These are phyloP conservation scores for Diaprepes abbreviatus DNA, from an alignment of 2,888 invertebrate species.

Conservation along the genomic window DNA sequence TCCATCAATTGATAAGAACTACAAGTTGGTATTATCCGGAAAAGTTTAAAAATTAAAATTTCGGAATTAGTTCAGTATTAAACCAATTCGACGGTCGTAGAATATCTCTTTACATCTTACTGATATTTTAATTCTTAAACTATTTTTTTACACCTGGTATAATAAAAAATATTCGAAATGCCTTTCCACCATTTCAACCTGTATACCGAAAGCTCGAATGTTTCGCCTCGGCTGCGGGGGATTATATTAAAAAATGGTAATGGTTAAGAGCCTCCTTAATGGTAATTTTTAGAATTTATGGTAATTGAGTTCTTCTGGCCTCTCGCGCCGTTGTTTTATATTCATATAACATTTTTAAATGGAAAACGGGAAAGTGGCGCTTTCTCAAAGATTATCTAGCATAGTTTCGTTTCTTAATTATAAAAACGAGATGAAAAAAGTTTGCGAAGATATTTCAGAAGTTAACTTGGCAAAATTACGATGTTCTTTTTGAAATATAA, in stretches of 20 bases:
- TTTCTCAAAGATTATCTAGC: slow-evolving; percentile 45
- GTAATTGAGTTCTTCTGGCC: slow-evolving; percentile 49
- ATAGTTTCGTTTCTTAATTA: slow-evolving; percentile 28
- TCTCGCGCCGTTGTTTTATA: slow-evolving; percentile 47
- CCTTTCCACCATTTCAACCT: too few species aligned
- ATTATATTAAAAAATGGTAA: slow-evolving; percentile 49
- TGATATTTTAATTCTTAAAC: too few species aligned
- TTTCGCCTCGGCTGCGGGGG: slow-evolving; percentile 15
- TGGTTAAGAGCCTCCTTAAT: slow-evolving; percentile 46
- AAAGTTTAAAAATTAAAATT: too few species aligned
- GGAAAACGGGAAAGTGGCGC: slow-evolving; percentile 19
- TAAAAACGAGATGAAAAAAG: slow-evolving; percentile 16
- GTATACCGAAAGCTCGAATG: slow-evolving; percentile 9
- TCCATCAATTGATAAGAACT: too few species aligned
- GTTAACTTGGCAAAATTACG: background rate
- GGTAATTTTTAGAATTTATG: slow-evolving; percentile 49
- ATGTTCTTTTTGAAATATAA: background rate
- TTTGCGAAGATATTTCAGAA: background rate
- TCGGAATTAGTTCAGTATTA: too few species aligned
- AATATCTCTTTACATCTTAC: too few species aligned
- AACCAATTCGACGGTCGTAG: too few species aligned
- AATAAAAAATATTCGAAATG: too few species aligned
- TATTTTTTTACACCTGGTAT: too few species aligned
- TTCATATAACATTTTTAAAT: slow-evolving; percentile 48
- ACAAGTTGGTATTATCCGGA: too few species aligned